Evolutionary conservation across 2,888 invertebrate species (phyloP), one percentile per base, ranked within the genome.

Genomic region (Tetragonula carbonaria): DNA sequence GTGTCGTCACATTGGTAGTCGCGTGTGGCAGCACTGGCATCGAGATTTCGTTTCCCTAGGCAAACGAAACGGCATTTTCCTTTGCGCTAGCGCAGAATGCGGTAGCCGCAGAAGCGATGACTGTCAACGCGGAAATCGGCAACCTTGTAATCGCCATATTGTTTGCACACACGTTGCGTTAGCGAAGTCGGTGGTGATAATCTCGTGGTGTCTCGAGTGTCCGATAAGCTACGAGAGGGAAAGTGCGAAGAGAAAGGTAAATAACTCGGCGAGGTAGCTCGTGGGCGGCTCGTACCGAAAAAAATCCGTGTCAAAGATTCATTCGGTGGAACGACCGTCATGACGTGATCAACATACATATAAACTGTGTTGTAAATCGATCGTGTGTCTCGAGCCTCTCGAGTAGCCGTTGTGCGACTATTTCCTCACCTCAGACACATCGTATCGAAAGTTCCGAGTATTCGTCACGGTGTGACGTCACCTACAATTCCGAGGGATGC

Each of bases 51-150:
- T 33, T 33, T 3, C 76, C 74, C 57, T 73, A 68, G 67, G 55
- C 45, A 68, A 38, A 18, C 68, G 51, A 63, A 59, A 80, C 21
- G 33, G 78, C 81, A 85, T 81, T 86, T 85, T 80, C 67, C 86
- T 84, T 87, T 91, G 91, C 92, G 91, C 91, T 92, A 92, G 91
- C 92, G 92, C 91, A 90, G 89, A 88, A 89, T 86, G 82, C 86
- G 85, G 88, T 82, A 80, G 78, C 80, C 86, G 82, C 82, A 82
- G 84, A 80, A 90, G 90, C 88, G 88, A 92, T 92, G 92, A 91
- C 91, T 88, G 91, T 92, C 90, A 92, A 91, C 90, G 90, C 89
- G 90, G 90, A 92, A 93, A 92, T 93, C 90, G 90, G 90, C 85
- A 89, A 87, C 82, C 87, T 87, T 87, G 89, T 87, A 82, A 88